phyloP scores from a whole-genome alignment of 2,113 vertebrate genomes.

The Xiphophorus hellerii region DNA sequence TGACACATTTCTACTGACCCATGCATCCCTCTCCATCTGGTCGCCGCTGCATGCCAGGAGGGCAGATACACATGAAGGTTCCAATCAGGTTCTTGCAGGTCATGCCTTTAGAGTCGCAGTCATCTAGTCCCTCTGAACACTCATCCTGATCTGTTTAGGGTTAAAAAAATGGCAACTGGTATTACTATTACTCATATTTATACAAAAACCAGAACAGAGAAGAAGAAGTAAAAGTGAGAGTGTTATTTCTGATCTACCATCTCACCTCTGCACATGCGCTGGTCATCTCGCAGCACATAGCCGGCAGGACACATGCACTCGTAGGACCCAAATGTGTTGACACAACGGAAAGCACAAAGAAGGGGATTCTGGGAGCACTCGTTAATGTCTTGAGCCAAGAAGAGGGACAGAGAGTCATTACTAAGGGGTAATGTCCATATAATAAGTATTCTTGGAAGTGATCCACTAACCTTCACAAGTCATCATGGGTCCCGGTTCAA shows the following conservation, averaged over 20 bases:
- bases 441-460: not conserved
- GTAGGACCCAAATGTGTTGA: conserved; percentile 93
- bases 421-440: not conserved
- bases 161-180: not conserved
- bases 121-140: conserved; percentile 86
- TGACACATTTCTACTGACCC: conserved; percentile 78
- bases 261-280: conserved; percentile 93
- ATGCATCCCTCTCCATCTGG: conserved; percentile 90
- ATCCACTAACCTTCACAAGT: conserved; percentile 87
- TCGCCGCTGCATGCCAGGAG: conserved; percentile 85
- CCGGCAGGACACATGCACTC: conserved; percentile 91
- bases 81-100: conserved; percentile 94
- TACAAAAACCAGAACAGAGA: not conserved
- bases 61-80: conserved; percentile 92
- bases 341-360: conserved; percentile 95
- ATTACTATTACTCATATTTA: not conserved
- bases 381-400: conserved; percentile 84
- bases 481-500: conserved; percentile 93
- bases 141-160: conserved; percentile 87
- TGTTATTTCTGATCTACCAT: not conserved
- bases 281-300: conserved; percentile 89
- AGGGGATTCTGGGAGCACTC: conserved; percentile 91
- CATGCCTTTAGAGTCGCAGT: conserved; percentile 90
- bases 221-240: not conserved
- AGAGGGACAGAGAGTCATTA: not conserved